Base-by-base conservation (phyloP, 2,797 vertebrate species). In the Coregonus suidteri region DNA sequence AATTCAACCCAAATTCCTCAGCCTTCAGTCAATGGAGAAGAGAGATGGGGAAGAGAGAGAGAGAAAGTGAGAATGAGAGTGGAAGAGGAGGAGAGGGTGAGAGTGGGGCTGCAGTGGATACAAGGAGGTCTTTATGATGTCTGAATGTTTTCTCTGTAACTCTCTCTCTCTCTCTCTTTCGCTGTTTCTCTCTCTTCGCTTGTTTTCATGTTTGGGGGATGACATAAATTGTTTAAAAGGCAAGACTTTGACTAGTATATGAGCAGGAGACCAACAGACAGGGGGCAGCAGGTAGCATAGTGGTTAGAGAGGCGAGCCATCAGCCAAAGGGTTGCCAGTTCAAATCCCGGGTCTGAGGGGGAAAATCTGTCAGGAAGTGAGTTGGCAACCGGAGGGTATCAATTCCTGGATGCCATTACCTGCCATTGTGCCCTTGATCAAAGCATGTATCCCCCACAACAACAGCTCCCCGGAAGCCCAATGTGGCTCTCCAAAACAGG, bases 121-220 rank as follows among this genome's bases (percentile, higher is more conserved):
- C 91, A 93, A 91, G 89, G 82, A 87, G 85, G 75, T 77, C 89
- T 91, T 92, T 92, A 86, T 92, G 77, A 82, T 25, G 83, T 82
- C 4, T 41, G 82, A 87, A 85, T 89, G 78, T 82, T 83, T 85
- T 84, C 74, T 41, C 16, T 37, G 79, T 92, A 89, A 91, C 25
- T 59, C 13, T 34, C 1, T 41, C 34, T 25, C 25, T 25, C 75
- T 64, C 76, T 18, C 51, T 20, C 68, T 34, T 3, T 37, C n/a
- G 34, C 67, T 52, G 5, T 71, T 35, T 73, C 74, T 74, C 34
- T 35, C 74, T 37, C 30, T 67, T n/a, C n/a, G 4, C 72, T 16
- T 53, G 15, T 34, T 3, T 59, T 74, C 52, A 70, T 76, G 70
- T 77, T 64, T 79, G 37, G 74, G 73, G 71, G 4, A 7, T 67